Percentiles rank a stretch among this genome's conserved stretches.
phyloP scores from a whole-genome alignment of 2,888 invertebrate species.

The Hecatera dysodea region DNA sequence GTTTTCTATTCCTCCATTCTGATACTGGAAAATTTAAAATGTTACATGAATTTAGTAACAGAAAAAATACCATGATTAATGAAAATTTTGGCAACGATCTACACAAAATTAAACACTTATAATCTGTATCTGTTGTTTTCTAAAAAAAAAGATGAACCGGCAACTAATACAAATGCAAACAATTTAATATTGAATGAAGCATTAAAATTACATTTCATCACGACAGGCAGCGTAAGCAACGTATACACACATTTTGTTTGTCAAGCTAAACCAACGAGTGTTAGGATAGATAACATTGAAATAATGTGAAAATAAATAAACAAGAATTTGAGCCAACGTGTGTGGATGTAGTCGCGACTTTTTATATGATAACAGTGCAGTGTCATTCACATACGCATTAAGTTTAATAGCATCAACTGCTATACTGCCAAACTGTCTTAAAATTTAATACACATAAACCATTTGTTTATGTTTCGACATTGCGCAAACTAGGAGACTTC shows the following conservation, averaged over 20 bases:
- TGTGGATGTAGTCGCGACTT: not conserved
- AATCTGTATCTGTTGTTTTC: not conserved
- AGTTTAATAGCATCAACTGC: constrained; percentile 35
- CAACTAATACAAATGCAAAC: constrained; percentile 21
- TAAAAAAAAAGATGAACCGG: constrained; percentile 21
- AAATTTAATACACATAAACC: constrained; percentile 21
- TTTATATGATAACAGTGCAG: constrained; percentile 52
- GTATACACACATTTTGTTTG: constrained; percentile 40
- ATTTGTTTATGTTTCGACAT: constrained; percentile 12
- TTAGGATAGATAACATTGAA: constrained; percentile 40
- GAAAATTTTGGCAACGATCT: not conserved
- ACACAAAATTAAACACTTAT: not conserved
- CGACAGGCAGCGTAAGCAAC: constrained; percentile 23
- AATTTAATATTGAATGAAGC: constrained; percentile 45
- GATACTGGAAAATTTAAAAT: no score
- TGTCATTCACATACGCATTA: constrained; percentile 35
- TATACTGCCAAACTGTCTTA: constrained; percentile 27
- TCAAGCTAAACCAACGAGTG: constrained; percentile 29
- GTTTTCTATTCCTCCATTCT: no score
- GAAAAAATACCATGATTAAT: not conserved
- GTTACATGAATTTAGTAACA: not conserved
- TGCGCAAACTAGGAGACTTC: constrained; percentile 2
- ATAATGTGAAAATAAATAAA: constrained; percentile 37
- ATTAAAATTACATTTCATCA: constrained; percentile 44
- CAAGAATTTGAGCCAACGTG: constrained; percentile 44